These are phyloP conservation scores for Caenorhabditis uteleia DNA, from an alignment of 2,888 invertebrate genomes.

Conservation along the genomic window DNA sequence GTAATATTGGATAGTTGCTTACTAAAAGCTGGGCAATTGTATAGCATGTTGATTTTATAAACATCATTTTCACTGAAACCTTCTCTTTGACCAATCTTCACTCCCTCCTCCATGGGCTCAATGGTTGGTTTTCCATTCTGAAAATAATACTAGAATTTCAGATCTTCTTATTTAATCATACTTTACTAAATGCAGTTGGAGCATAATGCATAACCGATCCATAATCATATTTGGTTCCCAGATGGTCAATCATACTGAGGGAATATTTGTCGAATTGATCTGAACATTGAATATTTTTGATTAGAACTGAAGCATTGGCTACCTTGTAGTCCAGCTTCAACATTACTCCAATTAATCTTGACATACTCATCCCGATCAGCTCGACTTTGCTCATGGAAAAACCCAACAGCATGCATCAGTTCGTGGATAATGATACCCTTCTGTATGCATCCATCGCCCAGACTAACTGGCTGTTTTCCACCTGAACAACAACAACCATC, in stretches of 20 bases:
- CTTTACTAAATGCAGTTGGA: constrained; percentile 72
- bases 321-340: constrained; percentile 66
- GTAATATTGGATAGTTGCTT: background rate
- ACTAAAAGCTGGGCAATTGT: constrained; percentile 62
- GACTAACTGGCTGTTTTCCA: constrained; percentile 69
- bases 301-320: background rate
- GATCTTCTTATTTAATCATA: constrained; percentile 6
- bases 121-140: constrained; percentile 66
- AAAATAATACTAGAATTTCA: constrained; percentile 4
- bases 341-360: constrained; percentile 67
- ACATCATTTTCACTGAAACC: constrained; percentile 69
- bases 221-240: constrained; percentile 71
- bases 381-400: constrained; percentile 70
- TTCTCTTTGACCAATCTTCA: constrained; percentile 63
- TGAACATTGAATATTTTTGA: constrained; percentile 13
- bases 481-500: too few relatives aligned
- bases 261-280: constrained; percentile 69
- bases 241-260: constrained; percentile 67
- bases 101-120: constrained; percentile 58
- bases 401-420: constrained; percentile 69
- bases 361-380: constrained; percentile 70
- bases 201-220: constrained; percentile 73
- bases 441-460: constrained; percentile 69
- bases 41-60: constrained; percentile 69
- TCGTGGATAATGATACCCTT: constrained; percentile 70